Base-by-base conservation (phyloP, 2,113 vertebrate genomes). In the Pollachius pollachius region DNA sequence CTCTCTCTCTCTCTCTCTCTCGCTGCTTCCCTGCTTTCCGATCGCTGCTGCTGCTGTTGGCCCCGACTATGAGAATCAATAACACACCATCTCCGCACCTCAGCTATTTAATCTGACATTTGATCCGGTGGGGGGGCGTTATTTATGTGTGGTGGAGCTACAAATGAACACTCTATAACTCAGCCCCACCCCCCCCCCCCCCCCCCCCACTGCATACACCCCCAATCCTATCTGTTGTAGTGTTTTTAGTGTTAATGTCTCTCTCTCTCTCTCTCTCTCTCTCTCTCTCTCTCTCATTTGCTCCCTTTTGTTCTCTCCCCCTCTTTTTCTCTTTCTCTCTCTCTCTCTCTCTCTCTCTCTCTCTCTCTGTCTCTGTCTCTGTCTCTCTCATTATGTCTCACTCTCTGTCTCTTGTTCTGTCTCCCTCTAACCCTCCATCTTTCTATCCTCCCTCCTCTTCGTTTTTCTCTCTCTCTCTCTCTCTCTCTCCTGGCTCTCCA, bases 31-130 rank as follows among this genome's bases (percentile, higher is more conserved):
- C 59, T 81, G n/a, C n/a, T 57, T 16, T 17, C 16, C 54, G 2
- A 5, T n/a, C 54, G 6, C 41, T 48, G 41, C 41, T 41, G 37
- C 37, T 48, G 41, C 41, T 48, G 41, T 48, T 13, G 41, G 41
- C 19, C 25, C 64, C 5, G 34, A 21, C 79, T 69, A 62, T 74
- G 70, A 62, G 75, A 83, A 83, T 85, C 81, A 81, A 80, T 84
- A 75, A 68, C 6, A 9, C 15, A 71, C 67, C 59, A 75, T 76
- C 17, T 52, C 70, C 18, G 60, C 69, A 79, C 77, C 71, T 71
- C 62, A 25, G 68, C 73, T 76, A 60, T 84, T 85, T 71, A 81
- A 76, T 80, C 68, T 81, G 78, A 81, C 76, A 78, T 86, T 79
- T 82, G 76, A 84, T 85, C 80, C 66, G 65, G 72, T 85, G 13